Evolutionary conservation across 2,888 invertebrate species (phyloP).

Genomic region (Thymelicus sylvestris): DNA sequence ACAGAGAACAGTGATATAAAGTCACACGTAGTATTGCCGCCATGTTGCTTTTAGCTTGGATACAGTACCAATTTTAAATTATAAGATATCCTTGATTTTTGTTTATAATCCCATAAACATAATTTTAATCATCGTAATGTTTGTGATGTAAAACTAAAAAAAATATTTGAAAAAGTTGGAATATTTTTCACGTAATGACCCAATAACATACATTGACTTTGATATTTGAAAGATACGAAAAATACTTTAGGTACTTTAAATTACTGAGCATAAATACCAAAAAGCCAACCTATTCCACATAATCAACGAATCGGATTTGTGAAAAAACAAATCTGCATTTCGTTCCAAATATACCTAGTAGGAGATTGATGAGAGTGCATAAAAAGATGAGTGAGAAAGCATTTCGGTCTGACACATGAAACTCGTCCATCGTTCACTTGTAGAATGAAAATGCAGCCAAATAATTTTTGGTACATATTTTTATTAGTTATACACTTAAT

Average conservation of each 20-base stretch:
- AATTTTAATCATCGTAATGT: too few relatives aligned
- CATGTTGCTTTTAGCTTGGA: not conserved
- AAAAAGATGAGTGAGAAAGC: not conserved
- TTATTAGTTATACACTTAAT: too few relatives aligned
- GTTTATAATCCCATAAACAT: too few relatives aligned
- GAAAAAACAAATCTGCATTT: not conserved
- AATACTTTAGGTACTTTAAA: too few relatives aligned
- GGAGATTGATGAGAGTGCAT: slow-evolving; percentile 1
- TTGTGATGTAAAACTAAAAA: too few relatives aligned
- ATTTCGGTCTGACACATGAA: not conserved
- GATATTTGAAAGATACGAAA: too few relatives aligned
- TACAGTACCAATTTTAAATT: not conserved
- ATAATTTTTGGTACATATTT: too few relatives aligned
- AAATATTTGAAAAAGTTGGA: too few relatives aligned
- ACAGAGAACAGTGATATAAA: slow-evolving; percentile 13
- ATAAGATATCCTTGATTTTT: too few relatives aligned
- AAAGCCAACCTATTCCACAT: not conserved
- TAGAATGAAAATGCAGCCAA: too few relatives aligned
- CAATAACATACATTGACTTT: too few relatives aligned
- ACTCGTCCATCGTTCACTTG: not conserved
- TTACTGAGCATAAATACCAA: not conserved
- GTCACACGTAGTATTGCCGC: slow-evolving; percentile 6
- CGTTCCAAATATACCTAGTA: not conserved
- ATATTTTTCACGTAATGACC: too few relatives aligned
- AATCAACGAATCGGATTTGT: not conserved